phyloP scores from a whole-genome alignment of 2,888 invertebrate species.

The Drosophila neutralis region DNA sequence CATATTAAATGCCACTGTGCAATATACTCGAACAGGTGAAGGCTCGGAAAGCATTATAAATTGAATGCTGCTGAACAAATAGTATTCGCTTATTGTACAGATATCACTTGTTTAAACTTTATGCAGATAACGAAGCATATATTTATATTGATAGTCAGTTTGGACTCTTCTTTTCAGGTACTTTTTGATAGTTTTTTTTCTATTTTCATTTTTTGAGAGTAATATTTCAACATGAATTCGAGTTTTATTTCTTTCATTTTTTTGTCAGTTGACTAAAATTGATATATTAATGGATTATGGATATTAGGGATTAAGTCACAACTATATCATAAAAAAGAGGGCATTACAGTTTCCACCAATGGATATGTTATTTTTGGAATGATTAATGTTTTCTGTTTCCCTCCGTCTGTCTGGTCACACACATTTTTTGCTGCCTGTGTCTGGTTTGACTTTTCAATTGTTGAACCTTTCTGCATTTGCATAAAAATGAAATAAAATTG shows the following conservation, averaged over 20 bases:
- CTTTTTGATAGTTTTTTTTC: neutral
- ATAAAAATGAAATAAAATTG: constrained; percentile 58
- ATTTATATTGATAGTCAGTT: neutral
- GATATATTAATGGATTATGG: neutral
- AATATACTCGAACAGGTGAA: constrained; percentile 2
- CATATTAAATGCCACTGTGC: constrained; percentile 22
- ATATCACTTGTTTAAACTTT: neutral
- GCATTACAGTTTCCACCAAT: neutral
- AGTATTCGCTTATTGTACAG: neutral
- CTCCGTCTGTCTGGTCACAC: neutral
- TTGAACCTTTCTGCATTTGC: constrained; percentile 59
- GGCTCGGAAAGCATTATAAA: constrained; percentile 10
- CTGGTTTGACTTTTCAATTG: constrained; percentile 67
- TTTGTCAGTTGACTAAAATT: neutral
- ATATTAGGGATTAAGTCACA: neutral
- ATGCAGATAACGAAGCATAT: neutral
- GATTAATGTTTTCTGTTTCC: constrained; percentile 8
- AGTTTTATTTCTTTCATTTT: neutral
- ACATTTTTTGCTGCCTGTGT: constrained; percentile 1
- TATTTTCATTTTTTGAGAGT: neutral
- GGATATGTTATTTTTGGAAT: constrained; percentile 16
- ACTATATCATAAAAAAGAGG: neutral
- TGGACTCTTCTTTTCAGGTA: neutral
- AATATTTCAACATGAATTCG: neutral
- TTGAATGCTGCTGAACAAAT: neutral